Evolutionary conservation across 2,888 invertebrate genomes (phyloP), one percentile per base, ranked within the genome.

Genomic region (Dyspetes luteomarginatus): DNA sequence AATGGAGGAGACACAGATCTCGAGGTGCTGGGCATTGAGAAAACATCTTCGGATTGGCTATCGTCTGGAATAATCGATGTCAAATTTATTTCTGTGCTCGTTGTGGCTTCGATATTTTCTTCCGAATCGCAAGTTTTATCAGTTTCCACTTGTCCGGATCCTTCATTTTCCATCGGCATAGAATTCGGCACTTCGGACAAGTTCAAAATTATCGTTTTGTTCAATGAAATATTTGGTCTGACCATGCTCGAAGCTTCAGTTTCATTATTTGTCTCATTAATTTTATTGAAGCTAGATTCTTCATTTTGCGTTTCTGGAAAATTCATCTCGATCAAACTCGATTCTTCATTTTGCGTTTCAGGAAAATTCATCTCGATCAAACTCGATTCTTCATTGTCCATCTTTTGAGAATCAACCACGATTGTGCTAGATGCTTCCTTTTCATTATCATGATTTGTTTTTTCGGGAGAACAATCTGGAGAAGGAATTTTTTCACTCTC

Each of bases 1-100:
- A 43, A 73, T 7, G 50, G 15, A 5, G 36, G 58, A 28, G 68
- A 41, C 12, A 41, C 30, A 12, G 64, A 68, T 68, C 55, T 77
- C 62, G 77, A 64, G 12, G 58, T 75, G 50, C 56, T 62, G 56
- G 73, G 22, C 41, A 68, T 22, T 1, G 68, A 30, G 15, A 28
- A 73, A 56, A 28, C 28, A 41, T 76, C 50, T 12, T 64, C 62
- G 26, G 15, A n/a, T 3, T 26, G 43, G 36, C 30, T 36, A 9
- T 45, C 36, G 45, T 22, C 50, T 17, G 62, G 30, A 67, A 22
- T 22, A 22, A 62, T 43, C 19, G 76, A 7, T 50, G 45, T 15
- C 1, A 28, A 26, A 26, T 62, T 52, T n/a, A 24, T 68, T 68
- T 26, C 52, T 7, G 36, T 36, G 15, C 4, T 9, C 17, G 30